Evolutionary conservation across 1,140 invertebrate genomes (phyloP).

Genomic region (Trichonephila clavipes): DNA sequence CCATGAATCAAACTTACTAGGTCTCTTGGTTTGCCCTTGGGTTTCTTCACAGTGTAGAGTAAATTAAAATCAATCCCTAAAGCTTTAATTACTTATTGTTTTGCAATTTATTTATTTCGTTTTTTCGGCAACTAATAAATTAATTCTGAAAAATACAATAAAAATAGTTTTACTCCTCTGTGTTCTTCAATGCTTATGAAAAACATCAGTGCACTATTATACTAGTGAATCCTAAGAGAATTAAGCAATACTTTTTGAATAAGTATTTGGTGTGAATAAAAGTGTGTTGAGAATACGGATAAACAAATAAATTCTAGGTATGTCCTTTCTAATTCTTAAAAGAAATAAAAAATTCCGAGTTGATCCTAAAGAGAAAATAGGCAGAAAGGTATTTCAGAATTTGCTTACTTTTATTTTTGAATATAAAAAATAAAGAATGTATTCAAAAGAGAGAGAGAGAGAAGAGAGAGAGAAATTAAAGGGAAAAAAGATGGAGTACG

Average conservation of each 20-base stretch:
- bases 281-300: background rate
- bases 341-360: background rate
- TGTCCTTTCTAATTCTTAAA: background rate
- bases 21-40: too few species aligned
- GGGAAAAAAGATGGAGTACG: background rate
- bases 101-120: too few species aligned
- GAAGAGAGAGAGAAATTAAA: too few species aligned
- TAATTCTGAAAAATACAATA: too few species aligned
- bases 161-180: too few species aligned
- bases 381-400: background rate
- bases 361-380: background rate
- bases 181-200: too few species aligned
- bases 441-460: too few species aligned
- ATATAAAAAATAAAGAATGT: background rate
- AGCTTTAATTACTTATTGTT: too few species aligned
- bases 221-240: background rate
- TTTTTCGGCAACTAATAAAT: too few species aligned
- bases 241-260: background rate
- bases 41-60: too few species aligned
- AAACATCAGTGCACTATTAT: background rate
- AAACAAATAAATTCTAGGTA: background rate
- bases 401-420: background rate
- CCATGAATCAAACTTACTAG: too few species aligned
- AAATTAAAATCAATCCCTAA: too few species aligned
- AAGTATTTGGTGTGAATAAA: background rate